These are phyloP conservation scores for Geothlypis trichas DNA, from an alignment of 2,113 vertebrate species.

Conservation along the genomic window DNA sequence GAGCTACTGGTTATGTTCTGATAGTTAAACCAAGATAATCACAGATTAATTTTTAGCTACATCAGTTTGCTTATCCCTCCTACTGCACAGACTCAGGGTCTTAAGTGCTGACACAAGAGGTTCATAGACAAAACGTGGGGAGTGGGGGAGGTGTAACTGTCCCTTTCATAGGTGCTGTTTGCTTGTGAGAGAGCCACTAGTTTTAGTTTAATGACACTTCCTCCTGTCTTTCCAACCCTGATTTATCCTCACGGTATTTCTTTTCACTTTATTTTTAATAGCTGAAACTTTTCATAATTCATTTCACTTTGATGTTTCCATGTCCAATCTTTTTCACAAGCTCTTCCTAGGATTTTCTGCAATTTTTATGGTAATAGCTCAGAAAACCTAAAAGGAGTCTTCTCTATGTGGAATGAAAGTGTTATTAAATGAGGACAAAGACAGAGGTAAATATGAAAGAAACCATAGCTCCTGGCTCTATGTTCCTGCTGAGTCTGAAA, in stretches of 20 bases:
- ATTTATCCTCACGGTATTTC: not conserved
- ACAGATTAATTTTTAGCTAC: not conserved
- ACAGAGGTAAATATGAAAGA: conserved; percentile 15
- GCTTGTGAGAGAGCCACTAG: not conserved
- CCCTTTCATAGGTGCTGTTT: not conserved
- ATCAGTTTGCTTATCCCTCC: not conserved
- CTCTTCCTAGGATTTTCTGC: not conserved
- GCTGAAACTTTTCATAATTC: not conserved
- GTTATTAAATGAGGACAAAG: conserved; percentile 1
- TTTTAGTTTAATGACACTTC: not conserved
- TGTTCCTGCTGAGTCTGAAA: not conserved
- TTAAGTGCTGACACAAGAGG: not conserved
- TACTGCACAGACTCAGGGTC: not conserved
- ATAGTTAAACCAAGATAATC: not conserved
- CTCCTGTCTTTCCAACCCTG: not conserved
- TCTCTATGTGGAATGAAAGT: not conserved
- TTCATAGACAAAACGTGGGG: not conserved
- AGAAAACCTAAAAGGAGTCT: not conserved
- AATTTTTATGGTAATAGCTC: not conserved
- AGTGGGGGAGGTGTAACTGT: not conserved
- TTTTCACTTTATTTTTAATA: not conserved
- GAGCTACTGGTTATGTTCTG: not conserved
- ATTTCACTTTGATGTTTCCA: not conserved
- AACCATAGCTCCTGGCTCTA: not conserved
- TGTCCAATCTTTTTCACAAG: not conserved